phyloP scores from a whole-genome alignment of 2,888 invertebrate genomes.

The Agelastica alni region DNA sequence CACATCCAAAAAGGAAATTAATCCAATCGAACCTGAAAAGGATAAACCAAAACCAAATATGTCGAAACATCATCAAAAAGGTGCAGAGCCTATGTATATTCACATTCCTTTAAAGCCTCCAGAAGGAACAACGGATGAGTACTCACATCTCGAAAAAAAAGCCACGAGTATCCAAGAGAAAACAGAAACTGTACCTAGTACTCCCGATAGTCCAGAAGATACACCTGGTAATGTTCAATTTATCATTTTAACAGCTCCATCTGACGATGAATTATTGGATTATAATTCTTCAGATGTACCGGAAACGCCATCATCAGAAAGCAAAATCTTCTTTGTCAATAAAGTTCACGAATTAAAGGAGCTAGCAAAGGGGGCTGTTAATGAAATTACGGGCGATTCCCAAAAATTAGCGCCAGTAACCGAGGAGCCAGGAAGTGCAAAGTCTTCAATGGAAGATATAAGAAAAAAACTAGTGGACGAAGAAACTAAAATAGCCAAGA shows the following conservation, averaged over 20 bases:
- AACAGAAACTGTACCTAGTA: constrained; percentile 34
- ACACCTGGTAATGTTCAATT: constrained; percentile 47
- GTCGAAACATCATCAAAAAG: constrained; percentile 26
- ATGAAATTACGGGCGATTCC: constrained; percentile 44
- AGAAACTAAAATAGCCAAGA: constrained; percentile 4
- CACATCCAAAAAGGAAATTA: constrained; percentile 35
- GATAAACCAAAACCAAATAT: constrained; percentile 29
- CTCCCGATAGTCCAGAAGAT: constrained; percentile 32
- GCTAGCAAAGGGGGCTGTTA: constrained; percentile 49
- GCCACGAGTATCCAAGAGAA: constrained; percentile 1
- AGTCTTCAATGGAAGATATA: constrained; percentile 23
- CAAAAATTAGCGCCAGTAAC: constrained; percentile 37
- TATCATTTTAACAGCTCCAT: constrained; percentile 54
- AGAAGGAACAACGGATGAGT: constrained; percentile 52
- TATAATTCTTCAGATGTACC: constrained; percentile 45
- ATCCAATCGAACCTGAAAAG: constrained; percentile 26
- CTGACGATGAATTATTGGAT: constrained; percentile 54
- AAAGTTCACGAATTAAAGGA: constrained; percentile 48
- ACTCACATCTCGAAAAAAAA: constrained; percentile 50
- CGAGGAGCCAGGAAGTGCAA: constrained; percentile 38
- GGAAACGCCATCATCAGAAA: constrained; percentile 49
- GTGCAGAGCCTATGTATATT: constrained; percentile 50
- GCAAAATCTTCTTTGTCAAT: constrained; percentile 40
- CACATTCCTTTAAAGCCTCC: constrained; percentile 55
- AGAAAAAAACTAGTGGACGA: constrained; percentile 11